Conservation (phyloP, 2,888 invertebrate species). For the Lissocephala sabroskyi region DNA sequence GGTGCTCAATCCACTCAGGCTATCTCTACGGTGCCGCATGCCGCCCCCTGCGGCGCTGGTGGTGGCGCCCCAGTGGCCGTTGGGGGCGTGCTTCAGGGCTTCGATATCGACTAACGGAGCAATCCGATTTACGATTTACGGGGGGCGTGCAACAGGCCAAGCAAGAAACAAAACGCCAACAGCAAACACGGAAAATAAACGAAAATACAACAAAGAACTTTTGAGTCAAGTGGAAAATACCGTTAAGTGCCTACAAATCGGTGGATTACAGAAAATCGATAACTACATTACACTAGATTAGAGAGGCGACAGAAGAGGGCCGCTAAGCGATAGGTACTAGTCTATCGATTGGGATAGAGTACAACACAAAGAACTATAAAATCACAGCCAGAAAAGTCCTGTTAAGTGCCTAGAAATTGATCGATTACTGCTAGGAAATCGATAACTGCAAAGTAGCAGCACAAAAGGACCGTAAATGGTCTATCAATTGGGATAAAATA, state of each 20-base stretch:
- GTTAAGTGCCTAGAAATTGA: no score
- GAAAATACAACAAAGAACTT: slow-evolving; percentile 17
- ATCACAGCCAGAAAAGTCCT: slow-evolving; percentile 5
- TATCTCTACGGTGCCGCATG: slow-evolving; percentile 74
- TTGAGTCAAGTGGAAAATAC: slow-evolving; percentile 21
- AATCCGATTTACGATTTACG: slow-evolving; percentile 10
- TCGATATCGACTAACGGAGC: slow-evolving; percentile 75
- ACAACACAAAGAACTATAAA: slow-evolving; percentile 15
- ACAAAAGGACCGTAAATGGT: no score
- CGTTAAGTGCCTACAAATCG: slow-evolving; percentile 11
- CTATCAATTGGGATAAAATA: no score
- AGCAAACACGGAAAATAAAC: no score
- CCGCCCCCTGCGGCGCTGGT: slow-evolving; percentile 39
- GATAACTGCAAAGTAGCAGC: no score
- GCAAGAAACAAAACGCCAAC: slow-evolving; percentile 36
- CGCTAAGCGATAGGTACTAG: no score
- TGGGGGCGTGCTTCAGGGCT: slow-evolving; percentile 75
- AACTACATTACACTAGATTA: no score
- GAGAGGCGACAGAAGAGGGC: no score
- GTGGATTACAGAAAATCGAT: slow-evolving; percentile 5
- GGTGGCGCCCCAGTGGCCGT: slow-evolving; percentile 70
- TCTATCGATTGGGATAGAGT: no score
- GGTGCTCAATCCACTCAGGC: slow-evolving; percentile 73
- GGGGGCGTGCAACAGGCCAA: no score
- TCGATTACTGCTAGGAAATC: no score